Base-by-base conservation (phyloP, 2,797 vertebrate species). In the Thripadectes ignobilis region DNA sequence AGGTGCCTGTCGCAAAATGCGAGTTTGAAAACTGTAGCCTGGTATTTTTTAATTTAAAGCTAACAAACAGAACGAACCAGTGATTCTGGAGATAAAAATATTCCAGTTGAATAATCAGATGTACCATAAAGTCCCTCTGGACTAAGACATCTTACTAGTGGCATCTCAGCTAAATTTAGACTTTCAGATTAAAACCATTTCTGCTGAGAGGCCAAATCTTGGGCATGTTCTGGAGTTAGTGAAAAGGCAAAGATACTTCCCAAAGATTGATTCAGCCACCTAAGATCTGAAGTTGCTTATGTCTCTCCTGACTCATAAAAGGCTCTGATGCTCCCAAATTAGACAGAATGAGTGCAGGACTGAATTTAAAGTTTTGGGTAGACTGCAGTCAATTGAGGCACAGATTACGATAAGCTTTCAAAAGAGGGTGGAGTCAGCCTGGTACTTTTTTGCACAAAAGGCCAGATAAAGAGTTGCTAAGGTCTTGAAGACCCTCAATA, bases 81-180 rank as follows among this genome's bases (percentile, higher is more conserved):
- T n/a, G 29, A 85, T 92, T 67, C 57, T 29, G 36, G 62, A 66
- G 79, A 88, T 88, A 63, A 85, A 95, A 93, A 55, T 55, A 73
- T 52, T 83, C 39, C 69, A 93, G 32, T 51, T 66, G 83, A 90
- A 94, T 67, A 88, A 92, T 81, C 57, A 46, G 39, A 74, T 54
- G 65, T 17, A 54, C 34, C 39, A 29, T 71, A 61, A 59, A 12
- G 49, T 95, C 86, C 83, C 83, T 82, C 77, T 66, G 80, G 85
- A 86, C 77, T 61, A 92, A 93, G 69, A 54, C 51, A 86, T 86
- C 79, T 94, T 81, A 59, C 73, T 81, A 66, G 76, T 96, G 91
- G 59, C 92, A 94, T 93, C 93, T 46, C 51, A 41, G 76, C 76
- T 96, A 94, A 92, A 85, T 94, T 87, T 90, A 92, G 67, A n/a